Percentiles rank a stretch among this genome's conserved stretches.
Conservation (phyloP, 2,113 vertebrate species). For the Cichladusa arquata region DNA sequence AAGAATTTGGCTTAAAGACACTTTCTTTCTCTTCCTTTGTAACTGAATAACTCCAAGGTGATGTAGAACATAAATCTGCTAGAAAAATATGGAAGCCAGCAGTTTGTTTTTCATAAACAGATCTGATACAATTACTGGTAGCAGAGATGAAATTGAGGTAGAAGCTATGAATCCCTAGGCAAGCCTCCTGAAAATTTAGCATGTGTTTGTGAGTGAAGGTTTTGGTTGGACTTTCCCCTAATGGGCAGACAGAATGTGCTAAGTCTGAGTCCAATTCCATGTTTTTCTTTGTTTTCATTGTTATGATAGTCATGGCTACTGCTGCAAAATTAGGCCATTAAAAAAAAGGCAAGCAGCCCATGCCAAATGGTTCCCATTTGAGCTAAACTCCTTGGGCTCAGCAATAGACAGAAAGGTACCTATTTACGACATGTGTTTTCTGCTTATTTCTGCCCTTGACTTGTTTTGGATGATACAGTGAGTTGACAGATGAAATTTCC, state of each 20-base stretch:
- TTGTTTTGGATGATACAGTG: constrained; percentile 54
- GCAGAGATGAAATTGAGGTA: background rate
- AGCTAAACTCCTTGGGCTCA: constrained; percentile 7
- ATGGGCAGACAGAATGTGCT: constrained; percentile 16
- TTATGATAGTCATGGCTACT: constrained; percentile 58
- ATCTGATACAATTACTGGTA: background rate
- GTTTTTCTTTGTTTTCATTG: constrained; percentile 54
- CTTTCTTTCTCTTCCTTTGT: background rate
- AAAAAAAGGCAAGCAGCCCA: constrained; percentile 27
- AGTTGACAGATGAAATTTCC: constrained; percentile 45
- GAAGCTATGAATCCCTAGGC: background rate
- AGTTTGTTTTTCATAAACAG: background rate
- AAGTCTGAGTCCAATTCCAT: constrained; percentile 24
- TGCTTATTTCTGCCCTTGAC: constrained; percentile 34
- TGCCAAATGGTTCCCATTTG: constrained; percentile 32
- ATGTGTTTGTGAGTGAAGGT: background rate
- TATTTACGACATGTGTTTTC: constrained; percentile 49
- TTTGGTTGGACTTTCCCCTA: constrained; percentile 23
- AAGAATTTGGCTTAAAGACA: background rate
- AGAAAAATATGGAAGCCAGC: background rate
- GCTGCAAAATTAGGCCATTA: constrained; percentile 47
- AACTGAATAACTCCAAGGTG: background rate
- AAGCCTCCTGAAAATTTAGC: constrained; percentile 1
- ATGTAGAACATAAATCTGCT: background rate
- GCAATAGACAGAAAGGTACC: constrained; percentile 15